Evolutionary conservation across 2,888 invertebrate species (phyloP).

Genomic region (Caenorhabditis wallacei): DNA sequence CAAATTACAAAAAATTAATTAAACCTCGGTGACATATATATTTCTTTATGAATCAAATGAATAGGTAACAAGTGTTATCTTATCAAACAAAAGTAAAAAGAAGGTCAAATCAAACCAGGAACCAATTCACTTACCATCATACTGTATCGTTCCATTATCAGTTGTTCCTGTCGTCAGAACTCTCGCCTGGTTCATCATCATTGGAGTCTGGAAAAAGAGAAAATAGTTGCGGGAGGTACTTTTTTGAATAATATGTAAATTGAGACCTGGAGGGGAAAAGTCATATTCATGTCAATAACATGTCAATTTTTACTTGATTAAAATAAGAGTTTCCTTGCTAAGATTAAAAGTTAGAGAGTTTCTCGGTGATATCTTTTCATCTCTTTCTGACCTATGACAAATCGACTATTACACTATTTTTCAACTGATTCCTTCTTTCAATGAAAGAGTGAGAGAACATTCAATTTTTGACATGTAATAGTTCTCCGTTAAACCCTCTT

Average conservation of each 20-base stretch:
- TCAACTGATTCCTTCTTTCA: conserved; percentile 3
- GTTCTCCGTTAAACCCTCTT: not conserved
- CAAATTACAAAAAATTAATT: no score
- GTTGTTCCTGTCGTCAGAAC: conserved; percentile 49
- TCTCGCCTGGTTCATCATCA: conserved; percentile 54
- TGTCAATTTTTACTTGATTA: not conserved
- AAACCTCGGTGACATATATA: not conserved
- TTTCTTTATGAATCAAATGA: not conserved
- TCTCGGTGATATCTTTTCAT: conserved; percentile 16
- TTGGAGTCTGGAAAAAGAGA: conserved; percentile 41
- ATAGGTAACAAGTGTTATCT: conserved; percentile 19
- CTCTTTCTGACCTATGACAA: conserved; percentile 26
- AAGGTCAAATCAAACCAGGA: conserved; percentile 20
- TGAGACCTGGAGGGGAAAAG: conserved; percentile 10
- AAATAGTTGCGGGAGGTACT: not conserved
- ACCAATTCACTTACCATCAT: conserved; percentile 41
- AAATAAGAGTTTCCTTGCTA: not conserved
- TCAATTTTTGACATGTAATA: not conserved
- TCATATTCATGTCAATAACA: conserved; percentile 3
- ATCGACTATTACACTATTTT: conserved; percentile 25
- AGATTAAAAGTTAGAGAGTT: not conserved
- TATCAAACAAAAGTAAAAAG: conserved; percentile 14
- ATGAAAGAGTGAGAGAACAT: conserved; percentile 6
- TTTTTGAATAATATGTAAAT: conserved; percentile 32
- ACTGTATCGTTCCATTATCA: conserved; percentile 51